Evolutionary conservation across 1,140 invertebrate species (phyloP), one percentile per base, ranked within the genome.

Genomic region (Eubasilissa regina): DNA sequence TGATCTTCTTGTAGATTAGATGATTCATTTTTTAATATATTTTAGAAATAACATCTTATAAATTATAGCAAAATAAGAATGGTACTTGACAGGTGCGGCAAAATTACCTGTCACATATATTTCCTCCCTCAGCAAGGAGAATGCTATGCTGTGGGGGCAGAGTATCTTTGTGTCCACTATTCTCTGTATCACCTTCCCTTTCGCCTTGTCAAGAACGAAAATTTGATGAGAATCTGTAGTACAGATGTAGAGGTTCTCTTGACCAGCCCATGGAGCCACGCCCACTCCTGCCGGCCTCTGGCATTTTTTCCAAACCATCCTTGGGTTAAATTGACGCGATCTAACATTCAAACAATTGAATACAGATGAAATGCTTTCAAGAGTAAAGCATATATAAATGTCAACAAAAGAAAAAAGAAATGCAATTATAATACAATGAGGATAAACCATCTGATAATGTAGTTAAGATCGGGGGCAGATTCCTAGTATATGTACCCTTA

Each of bases 81-180:
- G 1, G 25, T 6, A 35, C 25, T 35, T 6, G 25, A 6, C 25
- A 35, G 6, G 6, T 35, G 1, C 6, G 25, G 25, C 25, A 35
- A 12, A 4, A 13, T 64, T 76, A 89, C 91, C 91, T 84, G 92
- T 91, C 17, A 94, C 89, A 82, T 92, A 92, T 56, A 94, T 90
- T 84, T 93, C 90, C 45, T 92, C 90, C 1, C 89, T 85, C 43
- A 87, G 87, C 66, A 89, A 88, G 80, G 91, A 91, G 79, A 93
- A 94, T 4, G 93, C 91, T 19, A 95, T 89, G 35, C 93, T 92
- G 1, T 93, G 91, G 10, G 93, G 91, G 78, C 92, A 94, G 80
- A 94, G 86, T 92, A 89, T 93, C 74, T 89, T 89, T n/a, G 85
- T 87, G 81, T 86, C 90, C 82, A 86, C 85, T 66, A 92, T 83